Evolutionary conservation across 2,113 vertebrate species (phyloP), one percentile per base, ranked within the genome.

Genomic region (Ameiurus melas): DNA sequence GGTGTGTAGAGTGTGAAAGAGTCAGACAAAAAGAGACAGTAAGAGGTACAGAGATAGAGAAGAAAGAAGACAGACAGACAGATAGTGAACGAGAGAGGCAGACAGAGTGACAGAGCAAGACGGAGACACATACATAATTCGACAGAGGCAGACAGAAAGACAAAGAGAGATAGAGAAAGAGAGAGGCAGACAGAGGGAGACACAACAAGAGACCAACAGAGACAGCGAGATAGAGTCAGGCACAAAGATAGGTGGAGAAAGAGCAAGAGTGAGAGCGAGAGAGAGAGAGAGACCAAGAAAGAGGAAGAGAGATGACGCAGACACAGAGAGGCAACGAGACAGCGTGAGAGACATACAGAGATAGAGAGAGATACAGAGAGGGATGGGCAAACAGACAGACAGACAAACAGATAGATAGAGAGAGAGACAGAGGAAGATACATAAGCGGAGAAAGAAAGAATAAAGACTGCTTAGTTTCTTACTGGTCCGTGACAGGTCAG

Each of bases 401-500:
- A 47, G 36, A 47, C 0, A 75, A 20, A 47, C 2, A 51, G 47
- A 9, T 9, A 14, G 10, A 66, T 0, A 30, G 10, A n/a, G 12
- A 66, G 1, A 16, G 68, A 33, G 5, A 70, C 14, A 36, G 4
- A 73, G 70, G 9, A 0, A 13, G 7, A 77, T 43, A 47, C 8
- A 47, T 5, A 33, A 22, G 36, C 7, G 5, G 55, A 71, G 10
- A 2, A 30, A 36, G 62, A 53, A 25, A 33, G 60, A 87, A 60
- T 36, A 55, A 62, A 80, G 19, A n/a, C 7, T 0, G 16, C 62
- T 51, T 5, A 0, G 17, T 57, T 22, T 87, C 97, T 98, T 95
- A 99, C 98, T 94, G 95, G 96, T 64, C 98, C 98, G 0, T 97
- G 96, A 92, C 98, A 99, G 0, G 98, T 99, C 89, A 97, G 92